Evolutionary conservation across 2,888 invertebrate genomes (phyloP), one percentile per base, ranked within the genome.

Genomic region (Tipula vernalis): DNA sequence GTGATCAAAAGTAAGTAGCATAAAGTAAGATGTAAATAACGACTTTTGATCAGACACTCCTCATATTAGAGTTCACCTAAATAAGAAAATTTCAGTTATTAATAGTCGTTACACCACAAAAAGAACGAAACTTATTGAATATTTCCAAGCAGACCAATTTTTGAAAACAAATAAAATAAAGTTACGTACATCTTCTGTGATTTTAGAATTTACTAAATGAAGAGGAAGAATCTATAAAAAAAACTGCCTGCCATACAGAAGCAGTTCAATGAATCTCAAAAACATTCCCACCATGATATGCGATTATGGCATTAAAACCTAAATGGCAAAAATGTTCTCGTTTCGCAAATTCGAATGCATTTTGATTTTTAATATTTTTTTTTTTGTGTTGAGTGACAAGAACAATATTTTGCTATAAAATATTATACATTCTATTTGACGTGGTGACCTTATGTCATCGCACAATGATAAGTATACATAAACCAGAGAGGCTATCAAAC

Each of bases 241-340:
- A 28, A 28, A 28, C 28, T 28, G 28, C 28, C 71, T 71, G 28
- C 28, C 71, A 71, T 10, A 71, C 28, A 28, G 28, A 3, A 28
- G 28, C 71, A 71, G 71, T 28, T 71, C 2, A 28, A 28, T 71
- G 71, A 71, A 71, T 71, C 71, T 71, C 71, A 71, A 71, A 71
- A 71, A 71, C 71, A 71, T 71, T 71, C 71, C 71, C 71, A 71
- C 71, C 71, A 71, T 71, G 71, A 71, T 71, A 71, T 71, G 71
- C 71, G 71, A 71, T 71, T 71, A 71, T 71, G 18, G 71, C 71
- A 71, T 28, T 28, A 71, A 71, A 71, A 71, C 28, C 28, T 12
- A 71, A 71, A 28, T 71, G 12, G 12, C 15, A 28, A 71, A 71
- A 71, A 71, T 28, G 28, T 28, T 71, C 71, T 71, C 71, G 71